phyloP scores from a whole-genome alignment of 2,113 vertebrate species.

The Myrmecobius fasciatus region DNA sequence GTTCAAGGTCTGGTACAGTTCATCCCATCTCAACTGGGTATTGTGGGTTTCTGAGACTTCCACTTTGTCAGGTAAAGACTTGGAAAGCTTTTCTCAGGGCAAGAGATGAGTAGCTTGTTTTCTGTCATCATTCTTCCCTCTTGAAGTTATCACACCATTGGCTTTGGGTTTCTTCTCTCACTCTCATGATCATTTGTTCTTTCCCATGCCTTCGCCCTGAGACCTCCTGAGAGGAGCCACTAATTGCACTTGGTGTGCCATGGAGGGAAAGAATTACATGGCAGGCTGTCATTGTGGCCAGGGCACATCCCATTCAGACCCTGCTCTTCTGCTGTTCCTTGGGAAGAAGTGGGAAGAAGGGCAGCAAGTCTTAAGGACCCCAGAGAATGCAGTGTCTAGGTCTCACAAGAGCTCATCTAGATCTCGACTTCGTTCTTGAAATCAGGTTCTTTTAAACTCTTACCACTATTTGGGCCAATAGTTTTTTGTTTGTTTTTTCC shows the following conservation, averaged over 20 bases:
- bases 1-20: constrained; percentile 35
- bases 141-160: not conserved
- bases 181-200: not conserved
- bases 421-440: constrained; percentile 30
- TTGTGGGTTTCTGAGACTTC: constrained; percentile 14
- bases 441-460: not conserved
- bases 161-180: not conserved
- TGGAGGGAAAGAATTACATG: not conserved
- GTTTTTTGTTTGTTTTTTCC: constrained; percentile 34
- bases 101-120: constrained; percentile 32
- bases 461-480: not conserved
- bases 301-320: not conserved
- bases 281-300: not conserved
- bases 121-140: constrained; percentile 15
- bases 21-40: not conserved
- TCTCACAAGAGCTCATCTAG: not conserved
- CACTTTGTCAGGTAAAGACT: not conserved
- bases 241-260: not conserved
- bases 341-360: not conserved
- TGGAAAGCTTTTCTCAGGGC: constrained; percentile 4
- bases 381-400: not conserved
- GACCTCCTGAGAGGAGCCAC: not conserved
- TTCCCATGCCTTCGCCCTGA: constrained; percentile 5
- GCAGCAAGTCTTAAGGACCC: not conserved
- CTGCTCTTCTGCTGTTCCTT: not conserved